Percentiles rank a stretch among this genome's conserved stretches.
These are phyloP conservation scores for Coryphaenoides rupestris DNA, from an alignment of 2,113 vertebrate genomes.

Conservation along the genomic window DNA sequence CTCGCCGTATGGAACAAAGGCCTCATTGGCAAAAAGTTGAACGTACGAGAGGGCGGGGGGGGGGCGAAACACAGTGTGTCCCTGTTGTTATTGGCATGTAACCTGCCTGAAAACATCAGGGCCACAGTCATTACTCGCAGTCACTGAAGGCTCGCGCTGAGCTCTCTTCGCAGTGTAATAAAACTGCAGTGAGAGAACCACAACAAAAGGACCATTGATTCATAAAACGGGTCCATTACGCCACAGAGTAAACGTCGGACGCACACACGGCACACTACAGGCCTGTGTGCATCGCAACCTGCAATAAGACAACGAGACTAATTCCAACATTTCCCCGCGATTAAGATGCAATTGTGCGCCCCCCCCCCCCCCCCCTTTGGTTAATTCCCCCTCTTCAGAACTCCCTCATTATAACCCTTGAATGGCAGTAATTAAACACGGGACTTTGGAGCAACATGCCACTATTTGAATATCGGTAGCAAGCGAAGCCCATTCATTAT, in stretches of 20 bases:
- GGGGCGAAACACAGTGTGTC: constrained; percentile 24
- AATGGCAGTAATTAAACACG: constrained; percentile 63
- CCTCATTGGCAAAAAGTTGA: constrained; percentile 43
- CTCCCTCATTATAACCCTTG: constrained; percentile 62
- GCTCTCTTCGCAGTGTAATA: not conserved
- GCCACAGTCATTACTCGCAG: constrained; percentile 42
- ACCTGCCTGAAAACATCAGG: constrained; percentile 53
- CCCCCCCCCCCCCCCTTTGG: no score
- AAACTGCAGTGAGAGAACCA: constrained; percentile 22
- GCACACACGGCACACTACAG: constrained; percentile 29
- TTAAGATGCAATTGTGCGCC: constrained; percentile 54
- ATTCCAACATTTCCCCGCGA: constrained; percentile 39
- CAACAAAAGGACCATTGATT: constrained; percentile 27
- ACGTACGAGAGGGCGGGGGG: constrained; percentile 42
- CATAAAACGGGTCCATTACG: not conserved
- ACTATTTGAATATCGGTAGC: constrained; percentile 67
- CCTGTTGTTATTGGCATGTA: constrained; percentile 54
- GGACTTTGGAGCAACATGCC: constrained; percentile 61
- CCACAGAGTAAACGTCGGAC: constrained; percentile 11
- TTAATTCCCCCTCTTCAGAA: constrained; percentile 60
- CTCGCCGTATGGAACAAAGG: constrained; percentile 49
- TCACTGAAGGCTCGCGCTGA: constrained; percentile 32
- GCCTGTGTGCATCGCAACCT: constrained; percentile 35
- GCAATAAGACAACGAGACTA: constrained; percentile 31
- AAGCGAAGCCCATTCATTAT: constrained; percentile 65